Evolutionary conservation across 2,113 vertebrate species (phyloP).

Genomic region (Sebastes schlegelii): DNA sequence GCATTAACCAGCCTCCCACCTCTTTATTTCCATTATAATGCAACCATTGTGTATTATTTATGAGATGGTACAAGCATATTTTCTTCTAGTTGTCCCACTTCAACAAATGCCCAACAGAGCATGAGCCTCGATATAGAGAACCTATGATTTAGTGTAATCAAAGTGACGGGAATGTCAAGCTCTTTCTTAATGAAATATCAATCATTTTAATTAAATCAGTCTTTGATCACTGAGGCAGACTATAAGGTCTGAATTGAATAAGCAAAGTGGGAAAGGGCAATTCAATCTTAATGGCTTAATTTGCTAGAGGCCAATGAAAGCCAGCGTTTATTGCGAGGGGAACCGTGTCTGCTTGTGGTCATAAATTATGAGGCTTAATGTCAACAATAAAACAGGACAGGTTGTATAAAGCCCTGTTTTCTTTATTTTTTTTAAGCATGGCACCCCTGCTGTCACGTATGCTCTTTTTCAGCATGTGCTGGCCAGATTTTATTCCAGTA

Average conservation of each 20-base stretch:
- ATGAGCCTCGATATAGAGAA: not conserved
- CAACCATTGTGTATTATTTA: not conserved
- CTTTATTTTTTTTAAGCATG: not conserved
- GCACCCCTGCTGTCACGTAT: not conserved
- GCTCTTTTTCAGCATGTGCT: not conserved
- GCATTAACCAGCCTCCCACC: not conserved
- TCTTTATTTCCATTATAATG: not conserved
- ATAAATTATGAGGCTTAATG: conserved; percentile 27
- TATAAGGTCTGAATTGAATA: conserved; percentile 66
- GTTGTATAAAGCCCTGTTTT: not conserved
- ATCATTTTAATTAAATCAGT: conserved; percentile 69
- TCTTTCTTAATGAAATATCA: conserved; percentile 70
- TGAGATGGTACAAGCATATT: not conserved
- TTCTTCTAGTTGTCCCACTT: not conserved
- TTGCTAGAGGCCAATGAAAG: conserved; percentile 52
- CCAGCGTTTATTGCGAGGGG: conserved; percentile 32
- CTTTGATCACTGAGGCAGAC: conserved; percentile 49
- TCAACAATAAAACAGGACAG: conserved; percentile 25
- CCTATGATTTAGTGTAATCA: conserved; percentile 40
- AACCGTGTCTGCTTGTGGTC: conserved; percentile 15
- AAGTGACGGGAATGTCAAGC: conserved; percentile 36
- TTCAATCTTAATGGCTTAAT: conserved; percentile 62
- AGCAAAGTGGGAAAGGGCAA: conserved; percentile 75
- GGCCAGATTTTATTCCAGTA: conserved; percentile 9
- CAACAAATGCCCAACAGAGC: not conserved